Base-by-base conservation (phyloP, 1,140 invertebrate species). In the Littorina saxatilis region DNA sequence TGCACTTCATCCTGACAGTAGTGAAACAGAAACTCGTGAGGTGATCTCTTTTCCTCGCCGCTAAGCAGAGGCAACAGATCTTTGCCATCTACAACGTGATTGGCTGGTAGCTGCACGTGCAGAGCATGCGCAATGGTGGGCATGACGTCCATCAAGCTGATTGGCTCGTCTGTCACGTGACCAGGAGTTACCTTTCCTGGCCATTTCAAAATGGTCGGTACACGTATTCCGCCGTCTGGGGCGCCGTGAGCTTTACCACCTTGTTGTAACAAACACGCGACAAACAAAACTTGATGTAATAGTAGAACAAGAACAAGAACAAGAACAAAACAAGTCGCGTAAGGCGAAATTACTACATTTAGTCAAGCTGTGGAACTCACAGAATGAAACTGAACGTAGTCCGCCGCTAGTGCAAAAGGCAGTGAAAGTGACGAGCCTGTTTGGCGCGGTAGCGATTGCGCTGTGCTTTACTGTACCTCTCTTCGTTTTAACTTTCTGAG, bases 211-310 rank as follows among this genome's bases (percentile, higher is more conserved):
- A 92, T 80, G 27, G 87, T 87, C 11, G 93, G 93, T 20, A 94
- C 92, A 32, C 93, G 86, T 55, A 94, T 92, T 20, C 92, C 93
- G 15, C 93, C 93, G 83, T 94, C 93, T 39, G 92, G 87, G 1
- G 90, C 89, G 35, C 90, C 90, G 70, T 92, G 91, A 1, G 81
- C 85, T 85, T 94, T 94, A 0, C 92, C 92, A 32, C 93, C 93
- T 92, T 37, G 32, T 81, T 83, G 52, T 68, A 50, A 50, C 7
- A 50, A 11, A 50, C 7, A 9, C 47, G 20, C 9, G 47, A 20
- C 47, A 50, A 50, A 11, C 20, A 50, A 7, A 11, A 50, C 47
- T 50, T 11, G 7, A 11, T 50, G 9, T 50, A 11, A 50, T 50
- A 20, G 47, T 11, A 11, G 47, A 50, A 11, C 9, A 50, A 50